Evolutionary conservation across 2,888 invertebrate genomes (phyloP).

Genomic region (Sinopyrophorus schimmeli): DNA sequence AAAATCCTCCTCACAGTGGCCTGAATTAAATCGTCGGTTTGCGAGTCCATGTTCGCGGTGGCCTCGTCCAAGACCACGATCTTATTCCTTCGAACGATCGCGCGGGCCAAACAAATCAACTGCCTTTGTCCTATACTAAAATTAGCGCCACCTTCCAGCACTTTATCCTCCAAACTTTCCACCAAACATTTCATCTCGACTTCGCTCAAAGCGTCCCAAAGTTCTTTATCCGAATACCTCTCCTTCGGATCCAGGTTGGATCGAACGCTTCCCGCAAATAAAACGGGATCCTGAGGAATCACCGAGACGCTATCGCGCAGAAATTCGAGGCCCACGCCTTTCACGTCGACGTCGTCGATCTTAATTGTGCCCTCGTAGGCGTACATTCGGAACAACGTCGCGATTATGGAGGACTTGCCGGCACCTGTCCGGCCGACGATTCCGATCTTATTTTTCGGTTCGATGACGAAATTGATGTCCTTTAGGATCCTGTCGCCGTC

Average conservation of each 20-base stretch:
- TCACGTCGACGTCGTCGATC: slow-evolving; percentile 78
- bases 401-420: slow-evolving; percentile 75
- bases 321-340: slow-evolving; percentile 70
- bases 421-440: slow-evolving; percentile 83
- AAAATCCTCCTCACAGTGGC: slow-evolving; percentile 73
- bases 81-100: slow-evolving; percentile 55
- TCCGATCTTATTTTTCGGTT: slow-evolving; percentile 72
- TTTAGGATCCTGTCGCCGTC: slow-evolving; percentile 74
- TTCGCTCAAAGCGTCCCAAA: slow-evolving; percentile 84
- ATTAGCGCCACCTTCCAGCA: slow-evolving; percentile 65
- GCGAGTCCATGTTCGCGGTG: slow-evolving; percentile 76
- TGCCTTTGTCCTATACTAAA: slow-evolving; percentile 61
- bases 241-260: slow-evolving; percentile 87
- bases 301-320: slow-evolving; percentile 76
- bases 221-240: slow-evolving; percentile 70
- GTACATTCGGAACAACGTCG: slow-evolving; percentile 78
- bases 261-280: slow-evolving; percentile 83
- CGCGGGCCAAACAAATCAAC: slow-evolving; percentile 69
- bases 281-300: slow-evolving; percentile 83
- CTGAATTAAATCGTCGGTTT: slow-evolving; percentile 76
- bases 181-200: slow-evolving; percentile 73
- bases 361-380: slow-evolving; percentile 74
- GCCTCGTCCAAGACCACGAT: slow-evolving; percentile 64
- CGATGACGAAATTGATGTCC: slow-evolving; percentile 66
- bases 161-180: slow-evolving; percentile 64